Evolutionary conservation across 2,888 invertebrate genomes (phyloP), one percentile per base, ranked within the genome.

Genomic region (Protophormia terraenovae): DNA sequence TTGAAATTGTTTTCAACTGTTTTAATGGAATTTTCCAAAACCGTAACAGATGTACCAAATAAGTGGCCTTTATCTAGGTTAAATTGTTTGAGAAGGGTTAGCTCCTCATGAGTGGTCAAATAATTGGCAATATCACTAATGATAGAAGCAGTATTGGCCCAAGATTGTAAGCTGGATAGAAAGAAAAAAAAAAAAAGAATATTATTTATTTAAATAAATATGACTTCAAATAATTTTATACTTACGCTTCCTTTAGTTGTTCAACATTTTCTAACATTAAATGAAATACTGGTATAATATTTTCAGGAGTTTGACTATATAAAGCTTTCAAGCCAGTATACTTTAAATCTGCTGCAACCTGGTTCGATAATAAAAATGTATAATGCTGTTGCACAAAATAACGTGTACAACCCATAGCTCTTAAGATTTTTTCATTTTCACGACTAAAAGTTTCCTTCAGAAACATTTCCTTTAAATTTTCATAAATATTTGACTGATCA

Each of bases 401-500:
- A n/a, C 91, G 92, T 0, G 95, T 94, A 89, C 97, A 97, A 0
- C 95, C 95, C 72, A 97, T 92, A 1, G 95, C 94, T 45, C 92
- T 90, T 32, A 97, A 93, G 0, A 97, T 93, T 5, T 94, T 90
- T n/a, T 94, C 93, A 89, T 95, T 94, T 90, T 97, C 97, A 94
- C 94, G 14, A 95, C 94, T 0, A 95, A 93, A 35, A 94, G 94
- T 10, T 47, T 95, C 93, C 0, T 87, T 88, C 14, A 89, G 86
- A 91, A 95, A 96, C 78, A 94, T 93, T 0, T 93, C 84, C 94
- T 95, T 95, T 24, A 96, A 92, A 89, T 93, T 94, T 1, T 94
- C 88, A 94, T 96, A 97, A 86, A 95, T 95, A 0, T 90, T 90
- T n/a, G 90, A 88, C 0, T 47, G 45, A 6, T 87, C 87, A 4